A percentile compares a stretch with the other conserved stretches of the same genome.
Evolutionary conservation across 2,797 vertebrate species (phyloP).

Genomic region (Phyllotis vaccarum): DNA sequence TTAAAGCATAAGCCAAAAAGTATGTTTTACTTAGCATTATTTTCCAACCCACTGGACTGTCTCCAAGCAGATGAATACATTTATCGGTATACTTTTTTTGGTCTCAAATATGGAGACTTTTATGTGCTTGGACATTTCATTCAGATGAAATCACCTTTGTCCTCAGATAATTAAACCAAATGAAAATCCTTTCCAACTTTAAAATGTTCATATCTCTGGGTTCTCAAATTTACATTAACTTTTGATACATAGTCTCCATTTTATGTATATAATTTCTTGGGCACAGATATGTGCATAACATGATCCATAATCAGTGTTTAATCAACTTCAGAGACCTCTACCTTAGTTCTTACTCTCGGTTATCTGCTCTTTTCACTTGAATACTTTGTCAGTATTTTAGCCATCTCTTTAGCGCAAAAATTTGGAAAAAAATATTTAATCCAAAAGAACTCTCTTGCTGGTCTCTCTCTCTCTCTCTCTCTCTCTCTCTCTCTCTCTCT

Average conservation of each 20-base stretch:
- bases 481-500: no score
- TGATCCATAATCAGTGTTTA: slow-evolving; percentile 6
- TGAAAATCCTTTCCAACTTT: slow-evolving; percentile 45
- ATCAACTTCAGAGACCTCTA: slow-evolving; percentile 16
- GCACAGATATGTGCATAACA: slow-evolving; percentile 20
- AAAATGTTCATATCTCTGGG: slow-evolving; percentile 14
- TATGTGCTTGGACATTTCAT: background rate
- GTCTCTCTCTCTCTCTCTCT: no score
- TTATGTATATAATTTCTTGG: background rate
- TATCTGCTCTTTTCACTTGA: slow-evolving; percentile 2
- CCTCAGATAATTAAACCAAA: slow-evolving; percentile 55
- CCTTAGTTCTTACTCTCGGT: slow-evolving; percentile 29
- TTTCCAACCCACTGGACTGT: slow-evolving; percentile 45
- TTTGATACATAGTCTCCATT: slow-evolving; percentile 38
- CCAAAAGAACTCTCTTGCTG: slow-evolving; percentile 18
- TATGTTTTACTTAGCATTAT: slow-evolving; percentile 31
- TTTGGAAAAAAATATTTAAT: slow-evolving; percentile 55
- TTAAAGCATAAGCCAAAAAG: slow-evolving; percentile 19
- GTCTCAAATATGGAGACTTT: slow-evolving; percentile 27
- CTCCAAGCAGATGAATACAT: slow-evolving; percentile 25
- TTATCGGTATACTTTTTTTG: background rate
- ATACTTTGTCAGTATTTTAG: slow-evolving; percentile 42
- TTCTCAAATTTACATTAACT: slow-evolving; percentile 33
- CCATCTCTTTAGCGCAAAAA: slow-evolving; percentile 22
- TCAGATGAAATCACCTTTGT: slow-evolving; percentile 18